phyloP scores from a whole-genome alignment of 2,113 vertebrate species.

The Oreochromis niloticus region DNA sequence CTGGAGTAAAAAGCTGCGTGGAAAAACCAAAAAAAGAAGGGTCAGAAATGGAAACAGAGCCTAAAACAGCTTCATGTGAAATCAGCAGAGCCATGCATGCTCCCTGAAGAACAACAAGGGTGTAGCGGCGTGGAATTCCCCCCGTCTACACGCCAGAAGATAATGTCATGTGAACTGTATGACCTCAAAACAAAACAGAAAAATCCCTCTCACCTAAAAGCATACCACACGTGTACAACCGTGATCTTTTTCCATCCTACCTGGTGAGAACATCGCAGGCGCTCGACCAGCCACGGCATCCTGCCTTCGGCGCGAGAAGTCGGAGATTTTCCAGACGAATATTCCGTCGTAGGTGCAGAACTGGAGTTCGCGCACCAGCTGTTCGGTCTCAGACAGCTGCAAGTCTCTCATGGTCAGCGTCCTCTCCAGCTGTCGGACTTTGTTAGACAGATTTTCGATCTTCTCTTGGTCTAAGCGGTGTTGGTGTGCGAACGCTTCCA shows the following conservation, averaged over 20 bases:
- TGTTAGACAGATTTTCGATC: conserved; percentile 79
- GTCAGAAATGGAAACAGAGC: not conserved
- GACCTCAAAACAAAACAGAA: not conserved
- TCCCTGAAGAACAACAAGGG: conserved; percentile 14
- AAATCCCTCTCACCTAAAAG: not conserved
- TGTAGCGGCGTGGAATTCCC: conserved; percentile 1
- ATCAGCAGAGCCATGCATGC: not conserved
- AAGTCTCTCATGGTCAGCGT: conserved; percentile 81
- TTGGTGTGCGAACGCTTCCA: conserved; percentile 81
- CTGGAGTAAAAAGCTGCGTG: conserved; percentile 88
- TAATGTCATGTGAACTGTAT: not conserved
- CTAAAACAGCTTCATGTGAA: not conserved
- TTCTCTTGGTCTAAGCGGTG: conserved; percentile 86
- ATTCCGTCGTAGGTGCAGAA: conserved; percentile 84
- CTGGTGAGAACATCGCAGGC: conserved; percentile 92
- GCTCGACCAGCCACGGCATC: conserved; percentile 80
- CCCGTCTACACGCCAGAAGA: not conserved
- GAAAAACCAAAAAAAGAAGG: not conserved
- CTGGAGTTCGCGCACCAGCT: conserved; percentile 78
- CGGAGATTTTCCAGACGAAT: conserved; percentile 88
- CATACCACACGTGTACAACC: not conserved
- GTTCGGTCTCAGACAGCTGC: conserved; percentile 83
- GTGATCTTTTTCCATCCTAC: conserved; percentile 46
- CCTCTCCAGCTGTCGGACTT: conserved; percentile 87
- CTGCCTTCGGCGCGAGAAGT: conserved; percentile 83